Evolutionary conservation across 2,113 vertebrate genomes (phyloP).

Genomic region (Myrmecobius fasciatus): DNA sequence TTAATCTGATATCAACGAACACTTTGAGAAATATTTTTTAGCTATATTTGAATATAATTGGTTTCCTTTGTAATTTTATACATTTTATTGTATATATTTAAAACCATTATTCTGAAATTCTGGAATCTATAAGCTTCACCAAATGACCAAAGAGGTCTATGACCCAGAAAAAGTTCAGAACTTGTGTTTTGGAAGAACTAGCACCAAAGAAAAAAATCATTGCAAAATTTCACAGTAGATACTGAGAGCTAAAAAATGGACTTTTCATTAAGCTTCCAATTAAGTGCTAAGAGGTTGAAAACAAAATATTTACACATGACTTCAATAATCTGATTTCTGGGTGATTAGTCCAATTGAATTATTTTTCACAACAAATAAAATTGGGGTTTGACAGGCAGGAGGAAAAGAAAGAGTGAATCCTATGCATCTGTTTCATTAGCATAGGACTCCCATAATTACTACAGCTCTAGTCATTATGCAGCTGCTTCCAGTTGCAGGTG

Average conservation of each 20-base stretch:
- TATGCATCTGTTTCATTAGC: conserved; percentile 73
- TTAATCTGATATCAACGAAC: background rate
- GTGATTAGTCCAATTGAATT: conserved; percentile 30
- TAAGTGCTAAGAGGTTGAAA: background rate
- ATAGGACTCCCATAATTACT: conserved; percentile 70
- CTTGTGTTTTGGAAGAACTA: background rate
- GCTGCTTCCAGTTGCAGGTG: conserved; percentile 75
- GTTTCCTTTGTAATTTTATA: background rate
- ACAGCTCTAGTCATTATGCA: conserved; percentile 41
- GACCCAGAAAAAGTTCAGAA: background rate
- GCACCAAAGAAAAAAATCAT: background rate
- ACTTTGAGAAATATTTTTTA: background rate
- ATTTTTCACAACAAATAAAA: conserved; percentile 52
- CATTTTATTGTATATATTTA: background rate
- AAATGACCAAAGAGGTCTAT: background rate
- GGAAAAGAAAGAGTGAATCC: conserved; percentile 68
- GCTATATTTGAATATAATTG: background rate
- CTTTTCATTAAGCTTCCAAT: background rate
- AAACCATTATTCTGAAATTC: background rate
- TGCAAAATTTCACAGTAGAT: background rate
- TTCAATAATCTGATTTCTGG: conserved; percentile 19
- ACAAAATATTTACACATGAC: conserved; percentile 40
- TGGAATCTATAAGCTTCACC: background rate
- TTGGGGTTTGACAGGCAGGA: conserved; percentile 34
- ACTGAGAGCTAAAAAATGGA: background rate